Conservation (phyloP, 2,113 vertebrate species). For the Callipepla californica region DNA sequence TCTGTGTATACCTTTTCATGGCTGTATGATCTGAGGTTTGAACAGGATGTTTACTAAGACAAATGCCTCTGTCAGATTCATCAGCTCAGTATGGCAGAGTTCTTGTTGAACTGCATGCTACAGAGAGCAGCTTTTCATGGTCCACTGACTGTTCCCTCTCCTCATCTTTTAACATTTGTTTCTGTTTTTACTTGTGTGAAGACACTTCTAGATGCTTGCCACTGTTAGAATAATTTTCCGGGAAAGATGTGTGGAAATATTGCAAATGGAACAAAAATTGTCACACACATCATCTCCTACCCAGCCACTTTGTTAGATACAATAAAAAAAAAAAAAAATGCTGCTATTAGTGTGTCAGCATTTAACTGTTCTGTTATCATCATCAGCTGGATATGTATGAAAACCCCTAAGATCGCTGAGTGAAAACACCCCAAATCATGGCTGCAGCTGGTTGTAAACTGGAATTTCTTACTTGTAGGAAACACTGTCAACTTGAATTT, state of each 20-base stretch:
- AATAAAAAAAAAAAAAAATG: not conserved
- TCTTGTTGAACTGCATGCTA: constrained; percentile 70
- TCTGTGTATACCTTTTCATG: constrained; percentile 66
- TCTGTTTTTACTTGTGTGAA: constrained; percentile 17
- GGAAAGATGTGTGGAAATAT: not conserved
- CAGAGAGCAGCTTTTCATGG: constrained; percentile 41
- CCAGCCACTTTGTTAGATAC: not conserved
- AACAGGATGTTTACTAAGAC: constrained; percentile 72
- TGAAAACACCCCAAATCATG: rapidly evolving
- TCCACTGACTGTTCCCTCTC: constrained; percentile 51
- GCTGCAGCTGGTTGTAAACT: not conserved
- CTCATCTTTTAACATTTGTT: constrained; percentile 70
- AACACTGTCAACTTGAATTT: not conserved
- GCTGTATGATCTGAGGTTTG: constrained; percentile 48
- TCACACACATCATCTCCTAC: not conserved
- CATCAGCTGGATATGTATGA: not conserved
- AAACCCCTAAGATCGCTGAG: not conserved
- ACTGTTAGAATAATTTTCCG: not conserved
- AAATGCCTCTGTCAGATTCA: constrained; percentile 71
- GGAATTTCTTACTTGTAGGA: not conserved
- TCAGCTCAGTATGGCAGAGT: constrained; percentile 52
- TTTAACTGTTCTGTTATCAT: not conserved
- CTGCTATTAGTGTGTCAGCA: rapidly evolving
- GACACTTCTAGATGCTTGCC: constrained; percentile 38
- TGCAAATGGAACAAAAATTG: not conserved